A percentile compares a stretch with the other conserved stretches of the same genome.
Evolutionary conservation across 1,140 invertebrate species (phyloP).

Genomic region (Thalassaphorura encarpata): DNA sequence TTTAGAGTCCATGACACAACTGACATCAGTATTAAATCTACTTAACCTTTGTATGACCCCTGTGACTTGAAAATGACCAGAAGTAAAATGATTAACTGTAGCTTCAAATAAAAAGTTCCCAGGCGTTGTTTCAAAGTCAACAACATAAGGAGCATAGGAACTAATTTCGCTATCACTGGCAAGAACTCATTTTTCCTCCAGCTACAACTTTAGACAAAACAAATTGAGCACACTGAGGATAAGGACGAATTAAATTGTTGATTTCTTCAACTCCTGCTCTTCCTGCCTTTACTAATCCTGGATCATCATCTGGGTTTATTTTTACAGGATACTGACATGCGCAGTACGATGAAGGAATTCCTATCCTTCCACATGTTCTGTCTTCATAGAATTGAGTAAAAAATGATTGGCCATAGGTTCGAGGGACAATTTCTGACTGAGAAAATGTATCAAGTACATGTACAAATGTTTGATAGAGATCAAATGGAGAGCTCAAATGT

Average conservation of each 20-base stretch:
- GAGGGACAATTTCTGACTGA: not conserved
- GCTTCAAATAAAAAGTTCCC: conserved; percentile 28
- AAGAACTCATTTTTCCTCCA: not conserved
- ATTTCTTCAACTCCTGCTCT: conserved; percentile 12
- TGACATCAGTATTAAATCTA: not conserved
- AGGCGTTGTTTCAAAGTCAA: conserved; percentile 9
- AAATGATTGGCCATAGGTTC: conserved; percentile 14
- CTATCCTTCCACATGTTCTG: conserved; percentile 41
- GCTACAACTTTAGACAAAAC: not conserved
- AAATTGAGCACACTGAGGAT: conserved; percentile 4
- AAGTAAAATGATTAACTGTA: conserved; percentile 1
- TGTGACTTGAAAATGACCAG: not conserved
- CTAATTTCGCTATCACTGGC: not conserved
- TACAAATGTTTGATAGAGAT: conserved; percentile 15
- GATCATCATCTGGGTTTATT: conserved; percentile 14
- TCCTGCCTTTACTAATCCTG: conserved; percentile 11
- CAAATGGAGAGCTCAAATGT: conserved; percentile 14
- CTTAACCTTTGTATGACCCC: not conserved
- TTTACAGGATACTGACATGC: conserved; percentile 36
- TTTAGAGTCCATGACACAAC: not conserved
- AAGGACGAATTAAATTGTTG: conserved; percentile 16
- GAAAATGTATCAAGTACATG: conserved; percentile 13
- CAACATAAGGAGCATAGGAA: not conserved
- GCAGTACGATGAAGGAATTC: conserved; percentile 44
- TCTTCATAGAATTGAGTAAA: conserved; percentile 25